Evolutionary conservation across 1,140 invertebrate species (phyloP).

Genomic region (Rhagoletis zephyria): DNA sequence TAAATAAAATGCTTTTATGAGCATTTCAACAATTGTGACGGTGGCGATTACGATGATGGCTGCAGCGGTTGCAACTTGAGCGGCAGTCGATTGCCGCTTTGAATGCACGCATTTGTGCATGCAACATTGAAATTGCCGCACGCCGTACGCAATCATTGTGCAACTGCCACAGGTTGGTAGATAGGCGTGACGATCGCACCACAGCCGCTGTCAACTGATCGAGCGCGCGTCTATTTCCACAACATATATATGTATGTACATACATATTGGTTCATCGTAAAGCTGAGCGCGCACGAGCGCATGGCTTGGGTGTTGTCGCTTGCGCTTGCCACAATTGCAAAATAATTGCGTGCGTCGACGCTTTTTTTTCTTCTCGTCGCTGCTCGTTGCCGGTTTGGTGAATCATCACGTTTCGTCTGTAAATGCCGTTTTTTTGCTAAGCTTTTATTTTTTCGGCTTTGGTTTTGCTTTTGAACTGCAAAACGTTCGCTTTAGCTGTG

Average conservation of each 20-base stretch:
- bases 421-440: neutral
- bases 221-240: neutral
- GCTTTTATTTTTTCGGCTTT: neutral
- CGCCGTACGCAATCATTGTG: slow-evolving; percentile 4
- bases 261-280: neutral
- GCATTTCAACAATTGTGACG: neutral
- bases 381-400: neutral
- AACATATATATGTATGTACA: too few species aligned
- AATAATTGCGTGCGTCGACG: neutral
- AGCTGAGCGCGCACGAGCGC: neutral
- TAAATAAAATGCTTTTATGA: slow-evolving; percentile 17
- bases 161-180: neutral
- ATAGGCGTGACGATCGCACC: neutral
- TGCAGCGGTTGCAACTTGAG: neutral
- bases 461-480: too few species aligned
- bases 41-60: neutral
- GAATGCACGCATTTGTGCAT: slow-evolving; percentile 7
- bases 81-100: neutral
- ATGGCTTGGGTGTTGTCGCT: neutral
- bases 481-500: neutral
- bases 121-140: slow-evolving; percentile 1
- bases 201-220: neutral
- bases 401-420: neutral
- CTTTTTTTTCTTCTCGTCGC: neutral
- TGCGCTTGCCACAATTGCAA: neutral